phyloP scores from a whole-genome alignment of 1,140 invertebrate genomes.

The Drosophila ercepeae region DNA sequence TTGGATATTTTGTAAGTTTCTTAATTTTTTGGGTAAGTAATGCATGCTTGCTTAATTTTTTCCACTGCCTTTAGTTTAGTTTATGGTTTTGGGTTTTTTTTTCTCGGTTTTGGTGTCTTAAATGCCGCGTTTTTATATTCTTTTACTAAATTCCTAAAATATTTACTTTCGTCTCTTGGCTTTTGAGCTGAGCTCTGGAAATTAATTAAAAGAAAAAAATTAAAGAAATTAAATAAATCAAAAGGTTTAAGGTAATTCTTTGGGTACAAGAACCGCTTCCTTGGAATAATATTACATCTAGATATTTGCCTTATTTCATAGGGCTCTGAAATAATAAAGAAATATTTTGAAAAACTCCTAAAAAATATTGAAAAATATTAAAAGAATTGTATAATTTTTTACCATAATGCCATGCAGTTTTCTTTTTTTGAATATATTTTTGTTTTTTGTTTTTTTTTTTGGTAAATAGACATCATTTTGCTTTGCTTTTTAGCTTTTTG shows the following conservation, averaged over 20 bases:
- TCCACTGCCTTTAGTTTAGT: neutral
- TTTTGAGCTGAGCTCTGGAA: slow-evolving; percentile 36
- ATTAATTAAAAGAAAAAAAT: slow-evolving; percentile 15
- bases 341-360: too few relatives aligned
- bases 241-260: neutral
- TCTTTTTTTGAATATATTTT: neutral
- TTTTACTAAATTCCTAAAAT: slow-evolving; percentile 1
- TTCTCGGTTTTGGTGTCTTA: neutral
- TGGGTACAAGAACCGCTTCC: neutral
- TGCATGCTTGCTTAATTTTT: neutral
- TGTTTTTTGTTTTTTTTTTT: slow-evolving; percentile 5
- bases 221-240: neutral
- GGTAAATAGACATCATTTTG: slow-evolving; percentile 38
- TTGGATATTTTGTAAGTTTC: slow-evolving; percentile 6
- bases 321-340: neutral
- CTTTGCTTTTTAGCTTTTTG: slow-evolving; percentile 25
- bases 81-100: neutral
- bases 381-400: neutral
- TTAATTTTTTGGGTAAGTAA: neutral
- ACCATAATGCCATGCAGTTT: slow-evolving; percentile 15
- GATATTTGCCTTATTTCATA: neutral
- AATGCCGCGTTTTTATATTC: neutral
- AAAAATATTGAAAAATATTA: neutral
- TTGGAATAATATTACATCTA: neutral
- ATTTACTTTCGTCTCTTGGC: slow-evolving; percentile 7